These are phyloP conservation scores for Ctenopoma multispine DNA, from an alignment of 2,797 vertebrate genomes.

Conservation along the genomic window DNA sequence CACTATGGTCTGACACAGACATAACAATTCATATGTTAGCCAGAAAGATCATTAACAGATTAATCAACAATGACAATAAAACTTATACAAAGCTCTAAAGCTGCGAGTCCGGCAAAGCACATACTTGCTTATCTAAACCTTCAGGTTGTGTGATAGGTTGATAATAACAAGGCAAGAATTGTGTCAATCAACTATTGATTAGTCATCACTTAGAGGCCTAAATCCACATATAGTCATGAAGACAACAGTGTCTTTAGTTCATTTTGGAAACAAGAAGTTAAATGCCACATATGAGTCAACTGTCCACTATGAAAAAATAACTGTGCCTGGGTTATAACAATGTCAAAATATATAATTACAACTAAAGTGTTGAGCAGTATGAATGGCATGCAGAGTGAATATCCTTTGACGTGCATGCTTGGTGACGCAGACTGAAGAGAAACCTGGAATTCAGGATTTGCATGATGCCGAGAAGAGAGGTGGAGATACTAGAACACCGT, in stretches of 20 bases:
- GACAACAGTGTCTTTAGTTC: neutral
- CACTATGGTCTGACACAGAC: neutral
- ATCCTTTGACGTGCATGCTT: neutral
- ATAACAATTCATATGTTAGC: neutral
- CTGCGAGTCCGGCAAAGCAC: neutral
- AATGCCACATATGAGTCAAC: neutral
- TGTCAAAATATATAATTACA: neutral
- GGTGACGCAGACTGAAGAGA: neutral
- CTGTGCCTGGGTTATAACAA: neutral
- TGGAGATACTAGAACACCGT: neutral
- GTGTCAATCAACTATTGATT: neutral
- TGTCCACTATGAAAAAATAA: neutral
- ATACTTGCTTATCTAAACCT: neutral
- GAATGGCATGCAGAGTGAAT: conserved; percentile 3
- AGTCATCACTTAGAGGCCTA: neutral
- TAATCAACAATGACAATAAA: neutral
- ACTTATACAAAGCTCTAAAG: neutral
- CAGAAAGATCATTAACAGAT: neutral
- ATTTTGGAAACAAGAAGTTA: neutral
- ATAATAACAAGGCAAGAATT: neutral
- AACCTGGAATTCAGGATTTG: conserved; percentile 50
- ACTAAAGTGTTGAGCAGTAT: neutral
- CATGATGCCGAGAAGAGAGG: conserved; percentile 9
- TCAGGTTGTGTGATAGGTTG: neutral
- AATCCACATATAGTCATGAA: neutral